Conservation (phyloP, 2,113 vertebrate species). For the Isichthys henryi region DNA sequence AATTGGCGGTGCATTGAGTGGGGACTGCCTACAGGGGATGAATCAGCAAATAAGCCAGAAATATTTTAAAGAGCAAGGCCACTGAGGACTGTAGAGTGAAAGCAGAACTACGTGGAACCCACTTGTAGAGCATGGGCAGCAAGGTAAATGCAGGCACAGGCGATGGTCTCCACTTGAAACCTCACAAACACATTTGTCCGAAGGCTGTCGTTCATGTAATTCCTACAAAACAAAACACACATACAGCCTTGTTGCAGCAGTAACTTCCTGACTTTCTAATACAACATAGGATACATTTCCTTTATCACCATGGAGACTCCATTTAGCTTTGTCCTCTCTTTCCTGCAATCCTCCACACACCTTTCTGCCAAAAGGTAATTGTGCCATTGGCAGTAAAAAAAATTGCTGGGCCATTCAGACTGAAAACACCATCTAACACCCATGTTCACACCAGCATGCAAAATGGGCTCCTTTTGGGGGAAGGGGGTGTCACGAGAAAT, state of each 20-base stretch:
- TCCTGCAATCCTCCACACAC: constrained; percentile 35
- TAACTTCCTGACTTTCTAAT: constrained; percentile 15
- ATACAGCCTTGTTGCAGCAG: constrained; percentile 39
- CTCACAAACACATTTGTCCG: constrained; percentile 95
- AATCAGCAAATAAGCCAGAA: background rate
- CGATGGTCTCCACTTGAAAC: constrained; percentile 95
- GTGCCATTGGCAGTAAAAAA: background rate
- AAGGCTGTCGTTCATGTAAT: constrained; percentile 98
- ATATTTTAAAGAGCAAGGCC: background rate
- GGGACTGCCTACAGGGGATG: background rate
- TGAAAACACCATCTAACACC: background rate
- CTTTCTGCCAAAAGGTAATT: background rate
- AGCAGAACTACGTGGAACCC: background rate
- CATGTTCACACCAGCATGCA: background rate
- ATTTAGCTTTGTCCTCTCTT: constrained; percentile 89
- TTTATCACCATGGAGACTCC: constrained; percentile 68
- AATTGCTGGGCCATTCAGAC: background rate
- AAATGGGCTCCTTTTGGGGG: background rate
- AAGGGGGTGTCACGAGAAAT: background rate
- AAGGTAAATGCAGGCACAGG: constrained; percentile 96
- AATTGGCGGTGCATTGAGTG: background rate
- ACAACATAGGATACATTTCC: constrained; percentile 25
- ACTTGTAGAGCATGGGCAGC: constrained; percentile 94
- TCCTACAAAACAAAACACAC: constrained; percentile 65
- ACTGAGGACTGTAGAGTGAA: background rate